Conservation (phyloP, 2,888 invertebrate genomes). For the Agriotes lineatus region DNA sequence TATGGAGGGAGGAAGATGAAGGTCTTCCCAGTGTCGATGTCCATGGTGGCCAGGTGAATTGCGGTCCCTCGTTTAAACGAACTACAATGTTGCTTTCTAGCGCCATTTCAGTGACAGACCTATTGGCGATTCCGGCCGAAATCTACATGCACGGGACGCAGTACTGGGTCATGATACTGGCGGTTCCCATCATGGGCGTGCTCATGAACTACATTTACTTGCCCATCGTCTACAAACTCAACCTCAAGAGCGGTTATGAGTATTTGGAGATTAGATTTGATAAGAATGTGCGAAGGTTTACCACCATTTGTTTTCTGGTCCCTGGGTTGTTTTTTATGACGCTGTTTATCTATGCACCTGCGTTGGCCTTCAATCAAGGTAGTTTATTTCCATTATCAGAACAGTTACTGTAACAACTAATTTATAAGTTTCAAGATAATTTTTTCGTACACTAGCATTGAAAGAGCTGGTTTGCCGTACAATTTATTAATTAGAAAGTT, state of each 20-base stretch:
- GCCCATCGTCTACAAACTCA: constrained; percentile 78
- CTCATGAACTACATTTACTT: constrained; percentile 66
- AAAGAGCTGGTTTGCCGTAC: too few relatives aligned
- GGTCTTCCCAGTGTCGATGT: constrained; percentile 79
- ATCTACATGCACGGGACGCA: constrained; percentile 79
- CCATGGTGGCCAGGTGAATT: constrained; percentile 77
- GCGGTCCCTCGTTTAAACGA: constrained; percentile 54
- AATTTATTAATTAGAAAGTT: too few relatives aligned
- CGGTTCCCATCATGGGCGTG: constrained; percentile 59
- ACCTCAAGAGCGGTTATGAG: constrained; percentile 78
- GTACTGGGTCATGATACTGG: constrained; percentile 67
- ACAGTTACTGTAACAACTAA: too few relatives aligned
- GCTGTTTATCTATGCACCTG: constrained; percentile 77
- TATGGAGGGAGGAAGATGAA: constrained; percentile 81
- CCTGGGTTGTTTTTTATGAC: constrained; percentile 68
- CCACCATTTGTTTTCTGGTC: constrained; percentile 64
- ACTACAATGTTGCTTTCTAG: not conserved
- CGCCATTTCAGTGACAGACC: constrained; percentile 31
- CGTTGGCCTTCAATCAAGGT: constrained; percentile 78
- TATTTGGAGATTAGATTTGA: constrained; percentile 77
- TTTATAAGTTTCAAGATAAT: too few relatives aligned
- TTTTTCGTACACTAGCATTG: too few relatives aligned
- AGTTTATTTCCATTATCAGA: too few relatives aligned
- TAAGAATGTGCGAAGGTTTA: constrained; percentile 70
- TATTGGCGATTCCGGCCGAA: constrained; percentile 81